Base-by-base conservation (phyloP, 1,140 invertebrate species). In the Lepidurus couesii region DNA sequence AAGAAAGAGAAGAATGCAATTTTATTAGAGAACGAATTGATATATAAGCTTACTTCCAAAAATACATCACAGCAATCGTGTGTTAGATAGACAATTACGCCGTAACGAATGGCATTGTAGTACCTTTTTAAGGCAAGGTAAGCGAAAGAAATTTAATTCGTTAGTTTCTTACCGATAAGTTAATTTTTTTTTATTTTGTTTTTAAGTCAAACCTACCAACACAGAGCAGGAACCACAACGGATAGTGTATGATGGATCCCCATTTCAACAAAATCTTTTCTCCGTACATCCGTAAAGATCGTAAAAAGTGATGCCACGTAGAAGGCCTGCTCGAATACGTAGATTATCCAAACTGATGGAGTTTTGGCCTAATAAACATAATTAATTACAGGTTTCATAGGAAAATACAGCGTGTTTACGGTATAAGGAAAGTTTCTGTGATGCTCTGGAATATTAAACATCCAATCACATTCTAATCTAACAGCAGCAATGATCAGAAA, bases 261-360 rank as follows among this genome's bases (percentile, higher is more conserved):
- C 75, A 77, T 77, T 44, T 77, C 75, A 44, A 44, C n/a, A 43
- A 77, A 77, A n/a, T 77, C 75, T 16, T 77, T 77, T 34, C 75
- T 44, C 13, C 47, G 43, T 0, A 77, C 75, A 34, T 77, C 75
- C 43, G 24, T 42, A 47, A 77, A 77, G 0, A 45, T 34, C 1
- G 75, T 13, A n/a, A 77, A 45, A 13, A 77, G 44, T 16, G 47
- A 13, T 5, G 75, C 26, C 24, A 44, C 24, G 42, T 77, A 77
- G 42, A 7, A 42, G 13, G 34, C 47, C 24, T 24, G 24, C 75
- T 44, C 43, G 34, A 77, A 47, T 16, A 47, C 45, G 42, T 77
- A 77, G 16, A 45, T 45, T 24, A 10, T 24, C 75, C 75, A 77
- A 9, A 45, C 16, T 34, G 75, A 44, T 5, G 43, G 24, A 77